Base-by-base conservation (phyloP, 1,140 invertebrate species). In the Nixonia krombeini region DNA sequence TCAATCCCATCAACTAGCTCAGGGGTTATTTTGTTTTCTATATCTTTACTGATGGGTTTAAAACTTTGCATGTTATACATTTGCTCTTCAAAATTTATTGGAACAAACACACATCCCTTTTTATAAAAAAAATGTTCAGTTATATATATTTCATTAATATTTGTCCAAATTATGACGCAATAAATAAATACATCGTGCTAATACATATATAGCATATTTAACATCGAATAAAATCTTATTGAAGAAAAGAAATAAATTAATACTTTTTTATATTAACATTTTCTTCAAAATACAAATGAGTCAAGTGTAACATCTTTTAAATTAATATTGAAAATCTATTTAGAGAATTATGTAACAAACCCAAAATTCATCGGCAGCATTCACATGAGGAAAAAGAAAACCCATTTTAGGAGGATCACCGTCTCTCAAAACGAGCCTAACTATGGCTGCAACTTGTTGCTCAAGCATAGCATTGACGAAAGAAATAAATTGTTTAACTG, bases 81-180 rank as follows among this genome's bases (percentile, higher is more conserved):
- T 18, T 62, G 50, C 12, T 62, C 58, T 28, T 62, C 50, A 28
- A 49, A 62, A 10, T 49, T 49, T n/a, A 28, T 53, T 3, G 52
- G 49, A 18, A 61, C 44, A 6, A 61, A 61, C 31, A 52, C 15
- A n/a, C n/a, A n/a, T n/a, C n/a, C n/a, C n/a, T n/a, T n/a, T n/a
- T n/a, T n/a, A n/a, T n/a, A n/a, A n/a, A n/a, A n/a, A n/a, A n/a
- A n/a, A n/a, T n/a, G n/a, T n/a, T n/a, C n/a, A n/a, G n/a, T n/a
- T n/a, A n/a, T n/a, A n/a, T n/a, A n/a, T n/a, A n/a, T n/a, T n/a
- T n/a, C n/a, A n/a, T n/a, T n/a, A n/a, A n/a, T n/a, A n/a, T n/a
- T n/a, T n/a, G n/a, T n/a, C n/a, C n/a, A n/a, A n/a, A n/a, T n/a
- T n/a, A n/a, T n/a, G n/a, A n/a, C n/a, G n/a, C n/a, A n/a, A n/a